Base-by-base conservation (phyloP, 2,113 vertebrate genomes). In the Upupa epops region DNA sequence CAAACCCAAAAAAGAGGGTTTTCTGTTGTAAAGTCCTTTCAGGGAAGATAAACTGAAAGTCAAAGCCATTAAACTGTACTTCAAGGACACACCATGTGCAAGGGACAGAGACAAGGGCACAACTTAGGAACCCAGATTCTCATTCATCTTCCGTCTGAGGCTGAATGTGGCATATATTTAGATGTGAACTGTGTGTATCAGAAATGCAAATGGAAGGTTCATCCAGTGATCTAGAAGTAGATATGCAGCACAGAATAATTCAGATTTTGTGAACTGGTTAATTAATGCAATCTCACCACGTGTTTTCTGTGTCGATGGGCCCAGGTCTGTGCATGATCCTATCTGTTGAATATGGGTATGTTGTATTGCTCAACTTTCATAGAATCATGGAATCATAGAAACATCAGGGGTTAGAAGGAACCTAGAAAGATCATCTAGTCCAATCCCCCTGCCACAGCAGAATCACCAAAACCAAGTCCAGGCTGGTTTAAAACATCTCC, bases 271-370 rank as follows among this genome's bases (percentile, higher is more conserved):
- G 16, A 65, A 69, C 54, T 77, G 65, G 19, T 64, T 89, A 31
- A 54, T 64, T 72, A n/a, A 42, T 1, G 1, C 5, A 61, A 32
- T 71, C 17, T 64, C 14, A 31, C 6, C 6, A 19, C 11, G 25
- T 29, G n/a, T 65, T 5, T 26, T 68, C 13, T 21, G 2, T 49
- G 11, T 2, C 3, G 29, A 26, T 9, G 36, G 5, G 6, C 32
- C n/a, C 58, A 68, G 7, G 11, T 58, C 22, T 61, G 3, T 13
- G 8, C 0, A 1, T 45, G 29, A 10, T 6, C 11, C 3, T 59
- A 37, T n/a, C 54, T 69, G 6, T 61, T 65, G 40, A 26, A 45
- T 61, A 6, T 12, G 32, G 28, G 17, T 54, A 71, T 75, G 20
- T 76, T 13, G 49, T 72, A 40, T 7, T 7, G 22, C 5, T 79